phyloP scores from a whole-genome alignment of 2,888 invertebrate genomes.

The Cosmia pyralina region DNA sequence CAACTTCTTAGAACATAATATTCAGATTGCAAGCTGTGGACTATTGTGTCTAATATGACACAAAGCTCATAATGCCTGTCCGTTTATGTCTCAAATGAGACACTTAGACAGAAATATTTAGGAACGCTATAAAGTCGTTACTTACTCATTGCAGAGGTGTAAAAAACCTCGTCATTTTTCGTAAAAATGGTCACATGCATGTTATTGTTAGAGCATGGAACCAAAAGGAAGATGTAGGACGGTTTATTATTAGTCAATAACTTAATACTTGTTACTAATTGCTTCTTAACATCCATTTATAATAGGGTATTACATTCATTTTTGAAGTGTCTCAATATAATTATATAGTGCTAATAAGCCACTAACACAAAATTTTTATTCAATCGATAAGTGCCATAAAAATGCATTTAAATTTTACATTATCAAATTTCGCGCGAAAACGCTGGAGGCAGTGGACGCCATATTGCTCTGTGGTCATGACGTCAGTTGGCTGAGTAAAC shows the following conservation, averaged over 20 bases:
- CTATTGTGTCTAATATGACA: not conserved
- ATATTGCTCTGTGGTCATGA: too few relatives aligned
- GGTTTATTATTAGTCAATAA: not conserved
- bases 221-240: not conserved
- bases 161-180: not conserved
- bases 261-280: not conserved
- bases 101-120: not conserved
- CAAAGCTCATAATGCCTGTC: not conserved
- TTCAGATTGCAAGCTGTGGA: conserved; percentile 11
- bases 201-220: not conserved
- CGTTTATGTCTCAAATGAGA: not conserved
- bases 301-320: too few relatives aligned
- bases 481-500: too few relatives aligned
- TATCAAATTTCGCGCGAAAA: too few relatives aligned
- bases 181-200: not conserved
- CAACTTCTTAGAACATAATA: conserved; percentile 22
- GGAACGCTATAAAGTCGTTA: not conserved
- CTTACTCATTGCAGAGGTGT: not conserved
- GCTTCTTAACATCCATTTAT: not conserved
- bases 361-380: too few relatives aligned
- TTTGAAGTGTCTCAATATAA: too few relatives aligned
- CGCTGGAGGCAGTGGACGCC: too few relatives aligned
- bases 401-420: too few relatives aligned
- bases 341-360: too few relatives aligned
- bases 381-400: too few relatives aligned